A percentile compares a stretch with the other conserved stretches of the same genome.
phyloP scores from a whole-genome alignment of 1,140 invertebrate genomes.

The Brachionus calyciflorus region DNA sequence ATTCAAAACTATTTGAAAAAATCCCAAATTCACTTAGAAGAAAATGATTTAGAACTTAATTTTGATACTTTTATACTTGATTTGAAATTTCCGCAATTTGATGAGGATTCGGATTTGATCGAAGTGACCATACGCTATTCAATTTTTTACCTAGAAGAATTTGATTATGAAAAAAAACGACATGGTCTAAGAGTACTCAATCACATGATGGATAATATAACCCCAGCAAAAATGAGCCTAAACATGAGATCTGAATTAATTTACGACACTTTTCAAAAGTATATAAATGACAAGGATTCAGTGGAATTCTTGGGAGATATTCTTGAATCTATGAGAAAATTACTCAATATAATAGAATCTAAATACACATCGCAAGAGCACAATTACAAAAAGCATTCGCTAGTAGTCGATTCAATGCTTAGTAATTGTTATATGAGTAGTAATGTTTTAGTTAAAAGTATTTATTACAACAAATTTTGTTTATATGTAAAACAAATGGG shows the following conservation, averaged over 20 bases:
- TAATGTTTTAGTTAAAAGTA: background rate
- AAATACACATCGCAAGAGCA: slow-evolving; percentile 3
- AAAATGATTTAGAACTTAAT: background rate
- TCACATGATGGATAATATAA: slow-evolving; percentile 10
- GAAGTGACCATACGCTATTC: slow-evolving; percentile 13
- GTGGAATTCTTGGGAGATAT: background rate
- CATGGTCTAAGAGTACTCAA: background rate
- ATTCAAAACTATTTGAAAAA: too few species aligned
- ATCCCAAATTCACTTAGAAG: background rate
- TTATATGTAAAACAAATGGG: slow-evolving; percentile 38
- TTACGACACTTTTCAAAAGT: background rate
- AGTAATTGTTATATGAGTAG: slow-evolving; percentile 29
- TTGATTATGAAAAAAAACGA: slow-evolving; percentile 17
- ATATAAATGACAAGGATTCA: slow-evolving; percentile 25
- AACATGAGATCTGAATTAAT: slow-evolving; percentile 33
- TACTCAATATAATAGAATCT: slow-evolving; percentile 8
- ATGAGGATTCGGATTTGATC: background rate
- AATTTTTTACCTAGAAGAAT: slow-evolving; percentile 17
- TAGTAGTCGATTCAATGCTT: background rate
- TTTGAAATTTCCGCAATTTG: background rate
- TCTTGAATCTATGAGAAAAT: background rate
- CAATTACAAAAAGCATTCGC: slow-evolving; percentile 27
- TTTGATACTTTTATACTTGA: background rate
- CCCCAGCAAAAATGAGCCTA: background rate
- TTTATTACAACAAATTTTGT: slow-evolving; percentile 8